These are phyloP conservation scores for Lacerta agilis DNA, from an alignment of 2,797 vertebrate species.

Conservation along the genomic window DNA sequence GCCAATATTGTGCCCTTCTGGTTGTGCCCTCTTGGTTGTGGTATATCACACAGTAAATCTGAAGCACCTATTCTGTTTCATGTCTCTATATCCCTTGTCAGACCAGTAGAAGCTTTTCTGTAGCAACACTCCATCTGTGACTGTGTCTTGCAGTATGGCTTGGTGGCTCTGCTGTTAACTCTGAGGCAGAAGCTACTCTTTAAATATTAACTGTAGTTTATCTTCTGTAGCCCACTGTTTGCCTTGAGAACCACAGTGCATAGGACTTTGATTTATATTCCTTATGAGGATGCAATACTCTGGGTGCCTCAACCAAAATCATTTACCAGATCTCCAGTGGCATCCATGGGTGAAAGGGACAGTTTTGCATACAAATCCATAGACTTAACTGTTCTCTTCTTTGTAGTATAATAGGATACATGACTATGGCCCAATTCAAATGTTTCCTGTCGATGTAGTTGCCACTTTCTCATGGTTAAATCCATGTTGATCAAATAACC, in stretches of 20 bases:
- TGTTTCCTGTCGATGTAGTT: background rate
- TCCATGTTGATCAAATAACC: background rate
- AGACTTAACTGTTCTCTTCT: background rate
- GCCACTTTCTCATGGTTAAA: background rate
- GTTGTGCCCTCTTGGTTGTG: conserved; percentile 36
- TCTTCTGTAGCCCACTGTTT: conserved; percentile 31
- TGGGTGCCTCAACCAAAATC: background rate
- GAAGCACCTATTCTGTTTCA: conserved; percentile 39
- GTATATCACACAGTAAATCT: conserved; percentile 39
- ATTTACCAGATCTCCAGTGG: background rate
- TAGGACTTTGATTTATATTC: background rate
- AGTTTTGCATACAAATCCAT: background rate
- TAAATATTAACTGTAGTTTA: conserved; percentile 65
- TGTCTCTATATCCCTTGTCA: conserved; percentile 44
- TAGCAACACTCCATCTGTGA: conserved; percentile 57
- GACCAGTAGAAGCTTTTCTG: conserved; percentile 43
- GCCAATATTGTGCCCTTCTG: conserved; percentile 18
- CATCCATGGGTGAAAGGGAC: background rate
- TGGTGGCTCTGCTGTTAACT: conserved; percentile 59
- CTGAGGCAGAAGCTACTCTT: conserved; percentile 53
- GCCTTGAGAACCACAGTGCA: conserved; percentile 20
- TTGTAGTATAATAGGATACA: background rate
- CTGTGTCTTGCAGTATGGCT: conserved; percentile 60
- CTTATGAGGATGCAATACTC: background rate
- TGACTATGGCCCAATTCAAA: background rate